These are phyloP conservation scores for Aurelia aurita DNA, from an alignment of 30 jellyfish, hydroid and myxozoan species.

Conservation along the genomic window DNA sequence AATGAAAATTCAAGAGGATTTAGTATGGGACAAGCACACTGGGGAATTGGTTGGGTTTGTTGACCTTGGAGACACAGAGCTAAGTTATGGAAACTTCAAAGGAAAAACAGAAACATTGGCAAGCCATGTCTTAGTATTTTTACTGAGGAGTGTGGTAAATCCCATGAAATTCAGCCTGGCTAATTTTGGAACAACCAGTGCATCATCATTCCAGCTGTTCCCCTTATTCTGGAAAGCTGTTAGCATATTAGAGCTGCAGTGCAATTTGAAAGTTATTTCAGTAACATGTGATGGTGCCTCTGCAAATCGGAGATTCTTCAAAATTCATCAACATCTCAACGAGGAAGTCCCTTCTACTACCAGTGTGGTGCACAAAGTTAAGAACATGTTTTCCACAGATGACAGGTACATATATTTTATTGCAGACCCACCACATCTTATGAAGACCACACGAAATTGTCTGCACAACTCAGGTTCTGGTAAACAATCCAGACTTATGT, in stretches of 20 bases:
- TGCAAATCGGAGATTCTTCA: constrained; percentile 41
- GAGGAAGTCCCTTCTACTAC: no score
- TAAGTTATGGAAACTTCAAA: constrained; percentile 55
- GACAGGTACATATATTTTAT: constrained; percentile 24
- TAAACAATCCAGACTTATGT: constrained; percentile 19
- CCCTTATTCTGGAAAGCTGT: constrained; percentile 80
- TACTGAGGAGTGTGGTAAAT: constrained; percentile 55
- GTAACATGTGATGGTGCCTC: constrained; percentile 63
- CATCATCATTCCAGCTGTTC: constrained; percentile 46
- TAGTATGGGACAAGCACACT: constrained; percentile 84
- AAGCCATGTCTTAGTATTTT: constrained; percentile 64
- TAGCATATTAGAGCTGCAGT: constrained; percentile 47
- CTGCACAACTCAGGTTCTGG: constrained; percentile 39
- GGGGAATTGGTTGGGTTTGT: constrained; percentile 78
- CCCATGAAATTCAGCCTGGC: constrained; percentile 67
- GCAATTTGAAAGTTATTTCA: constrained; percentile 24
- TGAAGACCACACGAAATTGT: constrained; percentile 40
- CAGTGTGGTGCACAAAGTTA: no score
- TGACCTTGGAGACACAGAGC: constrained; percentile 67
- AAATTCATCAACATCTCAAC: no score
- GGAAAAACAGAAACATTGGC: constrained; percentile 69
- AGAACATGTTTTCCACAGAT: constrained; percentile 22
- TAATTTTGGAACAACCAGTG: constrained; percentile 67
- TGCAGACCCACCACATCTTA: constrained; percentile 52
- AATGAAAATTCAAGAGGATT: constrained; percentile 61